Evolutionary conservation across 2,888 invertebrate genomes (phyloP).

Genomic region (Lithosia quadra): DNA sequence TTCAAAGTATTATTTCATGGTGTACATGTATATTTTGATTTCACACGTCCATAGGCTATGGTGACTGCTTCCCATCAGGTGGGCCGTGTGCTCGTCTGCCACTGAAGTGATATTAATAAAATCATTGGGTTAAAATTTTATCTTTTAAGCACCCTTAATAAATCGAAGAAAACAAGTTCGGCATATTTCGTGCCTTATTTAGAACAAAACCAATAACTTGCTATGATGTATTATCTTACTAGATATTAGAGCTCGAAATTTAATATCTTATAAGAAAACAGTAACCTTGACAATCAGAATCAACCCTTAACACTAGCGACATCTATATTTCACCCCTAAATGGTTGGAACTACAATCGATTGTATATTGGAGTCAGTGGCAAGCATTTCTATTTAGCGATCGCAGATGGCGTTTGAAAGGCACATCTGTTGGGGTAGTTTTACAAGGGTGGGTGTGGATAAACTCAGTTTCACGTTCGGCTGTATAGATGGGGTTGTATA

Average conservation of each 20-base stretch:
- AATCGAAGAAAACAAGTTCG: too few species aligned
- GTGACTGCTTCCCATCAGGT: too few species aligned
- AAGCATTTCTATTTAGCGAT: slow-evolving; percentile 29
- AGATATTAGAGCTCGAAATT: background rate
- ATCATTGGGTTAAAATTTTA: background rate
- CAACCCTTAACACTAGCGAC: slow-evolving; percentile 54
- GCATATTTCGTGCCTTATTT: background rate
- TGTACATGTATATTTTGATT: too few species aligned
- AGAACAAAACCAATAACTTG: background rate
- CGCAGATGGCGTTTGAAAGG: slow-evolving; percentile 67
- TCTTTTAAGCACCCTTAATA: background rate
- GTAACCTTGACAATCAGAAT: background rate
- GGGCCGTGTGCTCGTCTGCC: too few species aligned
- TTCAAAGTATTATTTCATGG: too few species aligned
- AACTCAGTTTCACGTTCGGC: slow-evolving; percentile 13
- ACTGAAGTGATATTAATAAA: too few species aligned
- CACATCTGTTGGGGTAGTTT: slow-evolving; percentile 45
- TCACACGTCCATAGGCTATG: too few species aligned
- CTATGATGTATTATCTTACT: background rate
- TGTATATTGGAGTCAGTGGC: slow-evolving; percentile 29
- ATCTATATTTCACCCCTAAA: slow-evolving; percentile 69
- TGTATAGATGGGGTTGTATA: slow-evolving; percentile 39
- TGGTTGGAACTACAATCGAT: slow-evolving; percentile 60
- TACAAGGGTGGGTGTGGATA: slow-evolving; percentile 27
- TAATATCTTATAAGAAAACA: background rate